Evolutionary conservation across 2,797 vertebrate species (phyloP).

Genomic region (Pseudochirops corinnae): DNA sequence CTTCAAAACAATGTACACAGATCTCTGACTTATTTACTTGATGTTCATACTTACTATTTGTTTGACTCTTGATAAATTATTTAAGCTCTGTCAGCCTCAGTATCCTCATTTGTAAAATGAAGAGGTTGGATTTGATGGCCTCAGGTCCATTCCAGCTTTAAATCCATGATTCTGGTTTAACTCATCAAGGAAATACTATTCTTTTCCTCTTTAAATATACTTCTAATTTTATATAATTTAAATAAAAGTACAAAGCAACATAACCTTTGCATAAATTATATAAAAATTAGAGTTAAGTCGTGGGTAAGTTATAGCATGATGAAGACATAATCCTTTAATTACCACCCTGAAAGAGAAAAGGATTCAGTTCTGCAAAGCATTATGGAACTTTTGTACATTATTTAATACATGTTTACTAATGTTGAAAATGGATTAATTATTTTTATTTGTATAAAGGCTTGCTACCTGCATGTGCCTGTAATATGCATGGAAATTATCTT

Average conservation of each 20-base stretch:
- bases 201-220: constrained; percentile 5
- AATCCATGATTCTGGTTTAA: background rate
- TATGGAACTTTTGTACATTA: constrained; percentile 66
- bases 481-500: constrained; percentile 15
- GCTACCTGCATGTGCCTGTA: background rate
- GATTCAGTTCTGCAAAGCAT: constrained; percentile 77
- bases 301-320: constrained; percentile 68
- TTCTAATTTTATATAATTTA: constrained; percentile 78
- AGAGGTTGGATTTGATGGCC: background rate
- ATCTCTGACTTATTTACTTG: constrained; percentile 53
- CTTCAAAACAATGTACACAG: background rate
- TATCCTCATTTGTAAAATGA: background rate
- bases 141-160: background rate
- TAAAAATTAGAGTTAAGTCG: constrained; percentile 79
- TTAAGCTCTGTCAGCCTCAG: background rate
- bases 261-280: constrained; percentile 73
- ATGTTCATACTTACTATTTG: background rate
- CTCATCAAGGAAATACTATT: constrained; percentile 30
- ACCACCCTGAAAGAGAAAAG: constrained; percentile 65
- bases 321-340: constrained; percentile 74
- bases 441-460: constrained; percentile 42
- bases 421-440: constrained; percentile 47
- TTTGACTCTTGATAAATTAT: background rate
- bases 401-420: constrained; percentile 60
- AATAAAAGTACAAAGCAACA: constrained; percentile 74